These are phyloP conservation scores for Buathra laborator DNA, from an alignment of 2,888 invertebrate genomes.

Conservation along the genomic window DNA sequence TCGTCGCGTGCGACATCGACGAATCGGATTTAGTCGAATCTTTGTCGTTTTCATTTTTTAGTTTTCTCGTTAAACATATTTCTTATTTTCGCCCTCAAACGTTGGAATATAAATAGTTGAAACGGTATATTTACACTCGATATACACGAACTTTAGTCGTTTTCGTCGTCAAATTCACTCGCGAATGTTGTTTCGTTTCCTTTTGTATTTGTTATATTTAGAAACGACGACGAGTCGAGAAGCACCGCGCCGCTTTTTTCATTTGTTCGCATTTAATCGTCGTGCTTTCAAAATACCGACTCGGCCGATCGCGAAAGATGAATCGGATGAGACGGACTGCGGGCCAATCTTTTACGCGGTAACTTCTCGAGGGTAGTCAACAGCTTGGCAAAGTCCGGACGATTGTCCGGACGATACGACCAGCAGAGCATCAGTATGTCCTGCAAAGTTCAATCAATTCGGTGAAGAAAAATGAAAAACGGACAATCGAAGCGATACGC, in stretches of 20 bases:
- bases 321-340: conserved; percentile 99
- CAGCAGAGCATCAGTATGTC: conserved; percentile 99
- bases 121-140: conserved; percentile 50
- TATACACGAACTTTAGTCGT: conserved; percentile 37
- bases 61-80: neutral
- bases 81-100: no score
- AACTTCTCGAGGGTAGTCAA: conserved; percentile 95
- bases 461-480: neutral
- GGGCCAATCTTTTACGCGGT: conserved; percentile 97
- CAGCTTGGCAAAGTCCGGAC: conserved; percentile 96
- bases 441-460: conserved; percentile 85
- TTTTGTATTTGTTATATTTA: conserved; percentile 3
- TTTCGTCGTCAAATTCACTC: conserved; percentile 13
- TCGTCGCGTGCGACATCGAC: neutral
- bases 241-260: neutral
- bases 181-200: neutral
- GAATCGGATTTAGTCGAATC: neutral
- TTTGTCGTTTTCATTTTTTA: neutral
- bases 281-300: conserved; percentile 92
- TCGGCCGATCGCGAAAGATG: conserved; percentile 98
- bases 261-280: conserved; percentile 25
- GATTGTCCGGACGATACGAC: conserved; percentile 94
- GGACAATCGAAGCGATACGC: neutral
- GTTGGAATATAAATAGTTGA: neutral
- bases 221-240: conserved; percentile 29